Evolutionary conservation across 2,797 vertebrate genomes (phyloP), one percentile per base, ranked within the genome.

Genomic region (Centroberyx gerrardi): DNA sequence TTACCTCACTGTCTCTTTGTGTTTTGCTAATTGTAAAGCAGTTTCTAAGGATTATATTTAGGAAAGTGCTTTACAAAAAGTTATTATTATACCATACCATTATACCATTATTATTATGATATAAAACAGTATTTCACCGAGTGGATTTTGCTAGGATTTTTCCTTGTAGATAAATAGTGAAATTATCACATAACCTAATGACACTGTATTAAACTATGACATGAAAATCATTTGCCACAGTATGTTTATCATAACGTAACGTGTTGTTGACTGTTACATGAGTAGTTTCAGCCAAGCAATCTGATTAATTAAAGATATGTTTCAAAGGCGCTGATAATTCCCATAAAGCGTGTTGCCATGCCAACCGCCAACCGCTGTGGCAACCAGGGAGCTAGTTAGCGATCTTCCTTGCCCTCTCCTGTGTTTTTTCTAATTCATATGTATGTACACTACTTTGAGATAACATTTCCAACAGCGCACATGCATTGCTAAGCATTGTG

Each of bases 401-500:
- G 38, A 13, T 14, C 31, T n/a, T 40, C 68, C 29, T 61, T 48
- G 5, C n/a, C 22, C 38, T 40, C 10, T 40, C 10, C 8, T 44
- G 9, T 44, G 9, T 61, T 53, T 46, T 12, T 38, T 65, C 64
- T 72, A 4, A 15, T 18, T 68, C 6, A 3, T 44, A 14, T 44
- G n/a, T 68, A 15, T 66, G 49, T 27, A 31, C 42, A 62, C 69
- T 86, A 59, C 65, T 87, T 78, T 71, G 33, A 78, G 81, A 64
- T 85, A 85, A 82, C 81, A 82, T 86, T 87, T 89, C 67, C 73
- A 68, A 4, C 76, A 81, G 78, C 1, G 9, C 40, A 64, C 58
- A 10, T 10, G 42, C 29, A 27, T 10, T 13, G 51, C 9, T 44
- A 14, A 13, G 6, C 64, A n/a, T 60, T 73, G 70, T 80, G 52